phyloP scores from a whole-genome alignment of 2,797 vertebrate genomes.

The Pachyuromys duprasi region DNA sequence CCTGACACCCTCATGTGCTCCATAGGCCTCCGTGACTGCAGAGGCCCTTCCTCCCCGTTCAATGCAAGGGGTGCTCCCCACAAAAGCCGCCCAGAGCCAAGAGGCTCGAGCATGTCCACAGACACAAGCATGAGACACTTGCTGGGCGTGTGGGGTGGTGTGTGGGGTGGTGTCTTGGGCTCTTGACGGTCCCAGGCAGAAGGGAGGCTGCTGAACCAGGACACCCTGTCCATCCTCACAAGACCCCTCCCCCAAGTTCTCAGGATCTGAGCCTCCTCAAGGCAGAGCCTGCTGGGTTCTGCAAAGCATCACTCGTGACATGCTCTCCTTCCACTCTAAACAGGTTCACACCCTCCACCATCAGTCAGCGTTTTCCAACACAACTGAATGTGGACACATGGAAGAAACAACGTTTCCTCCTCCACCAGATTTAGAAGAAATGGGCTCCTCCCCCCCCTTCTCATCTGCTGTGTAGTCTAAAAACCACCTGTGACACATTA shows the following conservation, averaged over 20 bases:
- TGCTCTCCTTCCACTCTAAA: slow-evolving; percentile 59
- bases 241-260: slow-evolving; percentile 24
- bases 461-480: slow-evolving; percentile 73
- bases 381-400: slow-evolving; percentile 75
- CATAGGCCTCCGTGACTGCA: slow-evolving; percentile 40
- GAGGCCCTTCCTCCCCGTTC: slow-evolving; percentile 44
- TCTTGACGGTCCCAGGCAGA: no score
- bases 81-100: slow-evolving; percentile 33
- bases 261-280: background rate
- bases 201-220: no score
- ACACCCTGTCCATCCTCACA: no score
- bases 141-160: no score
- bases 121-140: slow-evolving; percentile 16
- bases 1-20: no score
- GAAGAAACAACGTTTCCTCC: slow-evolving; percentile 79
- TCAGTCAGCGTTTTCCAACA: slow-evolving; percentile 73
- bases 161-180: no score
- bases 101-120: slow-evolving; percentile 11
- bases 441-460: slow-evolving; percentile 74
- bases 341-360: slow-evolving; percentile 61
- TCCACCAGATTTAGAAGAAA: slow-evolving; percentile 76
- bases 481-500: slow-evolving; percentile 81
- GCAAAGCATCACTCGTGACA: slow-evolving; percentile 66
- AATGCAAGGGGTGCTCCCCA: slow-evolving; percentile 39
- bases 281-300: slow-evolving; percentile 43